Conservation (phyloP, 2,888 invertebrate species). For the Protodeltote pygarga region DNA sequence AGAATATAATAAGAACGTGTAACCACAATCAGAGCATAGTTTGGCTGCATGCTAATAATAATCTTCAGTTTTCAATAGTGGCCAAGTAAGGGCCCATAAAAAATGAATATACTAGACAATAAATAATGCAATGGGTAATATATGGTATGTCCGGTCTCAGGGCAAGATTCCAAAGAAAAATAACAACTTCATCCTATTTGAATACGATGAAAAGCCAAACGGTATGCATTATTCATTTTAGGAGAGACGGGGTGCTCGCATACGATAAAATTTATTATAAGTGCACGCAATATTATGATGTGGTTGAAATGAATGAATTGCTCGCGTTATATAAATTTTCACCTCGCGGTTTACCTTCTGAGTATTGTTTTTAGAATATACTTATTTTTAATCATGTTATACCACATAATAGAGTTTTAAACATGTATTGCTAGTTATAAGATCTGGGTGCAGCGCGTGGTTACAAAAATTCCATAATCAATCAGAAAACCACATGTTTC, state of each 20-base stretch:
- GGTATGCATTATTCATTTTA: constrained; percentile 75
- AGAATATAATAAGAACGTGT: no score
- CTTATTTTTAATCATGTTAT: no score
- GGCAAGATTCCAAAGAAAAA: constrained; percentile 79
- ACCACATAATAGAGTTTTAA: no score
- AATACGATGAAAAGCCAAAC: constrained; percentile 80
- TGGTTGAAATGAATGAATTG: constrained; percentile 38
- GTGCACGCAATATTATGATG: constrained; percentile 51
- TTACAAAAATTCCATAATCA: no score
- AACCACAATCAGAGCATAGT: no score
- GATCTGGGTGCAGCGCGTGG: no score
- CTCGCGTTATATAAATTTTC: no score
- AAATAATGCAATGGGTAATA: constrained; percentile 37
- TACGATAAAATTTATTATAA: constrained; percentile 62
- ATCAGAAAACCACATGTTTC: no score
- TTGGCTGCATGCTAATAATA: no score
- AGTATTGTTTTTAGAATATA: no score
- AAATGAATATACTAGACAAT: constrained; percentile 12
- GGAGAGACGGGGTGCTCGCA: constrained; percentile 55
- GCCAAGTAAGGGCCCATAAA: constrained; percentile 1
- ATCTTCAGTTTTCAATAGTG: neutral
- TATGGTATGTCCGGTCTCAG: constrained; percentile 68
- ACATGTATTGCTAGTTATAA: no score
- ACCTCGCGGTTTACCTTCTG: no score
- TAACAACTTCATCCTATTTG: constrained; percentile 77